These are phyloP conservation scores for Hippocampus guttulatus DNA, from an alignment of 2,113 vertebrate genomes.

Conservation along the genomic window DNA sequence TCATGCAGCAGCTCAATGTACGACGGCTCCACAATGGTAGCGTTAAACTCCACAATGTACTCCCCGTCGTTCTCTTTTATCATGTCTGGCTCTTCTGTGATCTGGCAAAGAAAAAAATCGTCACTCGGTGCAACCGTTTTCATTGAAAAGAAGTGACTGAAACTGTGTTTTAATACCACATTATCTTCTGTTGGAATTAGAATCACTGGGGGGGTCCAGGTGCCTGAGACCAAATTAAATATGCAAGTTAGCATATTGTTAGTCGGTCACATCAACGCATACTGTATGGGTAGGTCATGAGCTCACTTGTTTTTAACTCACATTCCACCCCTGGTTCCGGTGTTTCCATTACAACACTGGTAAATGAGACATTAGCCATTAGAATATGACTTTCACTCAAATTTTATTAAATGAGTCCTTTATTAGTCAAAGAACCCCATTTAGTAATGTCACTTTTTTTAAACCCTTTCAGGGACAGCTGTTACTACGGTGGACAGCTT, in stretches of 20 bases:
- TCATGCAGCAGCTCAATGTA: slow-evolving; percentile 74
- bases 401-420: neutral
- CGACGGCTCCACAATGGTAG: slow-evolving; percentile 76
- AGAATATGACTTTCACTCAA: neutral
- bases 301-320: slow-evolving; percentile 37
- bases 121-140: neutral
- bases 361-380: slow-evolving; percentile 2
- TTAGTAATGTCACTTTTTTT: neutral
- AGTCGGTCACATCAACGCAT: neutral
- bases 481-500: too few relatives aligned
- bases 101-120: slow-evolving; percentile 23
- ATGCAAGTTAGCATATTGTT: neutral
- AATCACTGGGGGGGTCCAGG: slow-evolving; percentile 46
- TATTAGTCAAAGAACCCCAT: neutral
- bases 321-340: slow-evolving; percentile 44
- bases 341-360: slow-evolving; percentile 32
- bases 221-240: slow-evolving; percentile 44
- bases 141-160: neutral
- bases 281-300: neutral
- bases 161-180: slow-evolving; percentile 20
- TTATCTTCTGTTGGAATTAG: slow-evolving; percentile 36
- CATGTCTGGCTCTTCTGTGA: slow-evolving; percentile 56
- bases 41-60: slow-evolving; percentile 82
- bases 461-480: too few relatives aligned
- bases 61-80: slow-evolving; percentile 70